Conservation (phyloP, 2,797 vertebrate species). For the Staurois parvus region DNA sequence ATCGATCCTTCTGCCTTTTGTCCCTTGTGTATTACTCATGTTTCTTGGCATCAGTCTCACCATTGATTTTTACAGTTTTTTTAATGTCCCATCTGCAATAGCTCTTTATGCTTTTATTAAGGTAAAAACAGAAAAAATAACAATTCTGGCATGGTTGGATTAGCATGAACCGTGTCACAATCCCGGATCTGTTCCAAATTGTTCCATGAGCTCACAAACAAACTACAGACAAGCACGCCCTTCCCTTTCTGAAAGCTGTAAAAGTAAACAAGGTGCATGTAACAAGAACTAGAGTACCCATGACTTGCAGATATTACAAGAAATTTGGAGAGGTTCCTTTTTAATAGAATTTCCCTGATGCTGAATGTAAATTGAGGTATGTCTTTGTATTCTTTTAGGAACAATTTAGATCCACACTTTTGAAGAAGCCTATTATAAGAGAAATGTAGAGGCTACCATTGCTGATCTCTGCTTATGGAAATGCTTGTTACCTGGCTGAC, state of each 20-base stretch:
- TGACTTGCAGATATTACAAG: too few relatives aligned
- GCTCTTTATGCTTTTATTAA: background rate
- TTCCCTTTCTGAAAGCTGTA: background rate
- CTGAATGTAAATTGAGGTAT: too few relatives aligned
- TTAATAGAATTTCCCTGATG: too few relatives aligned
- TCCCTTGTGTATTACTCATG: conserved; percentile 23
- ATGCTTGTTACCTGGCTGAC: too few relatives aligned
- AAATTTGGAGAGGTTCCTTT: too few relatives aligned
- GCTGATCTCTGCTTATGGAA: too few relatives aligned
- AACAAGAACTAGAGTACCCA: too few relatives aligned
- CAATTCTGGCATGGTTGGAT: background rate
- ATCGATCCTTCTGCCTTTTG: conserved; percentile 10
- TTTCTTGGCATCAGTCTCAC: conserved; percentile 22
- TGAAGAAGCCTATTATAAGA: too few relatives aligned
- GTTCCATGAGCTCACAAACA: background rate
- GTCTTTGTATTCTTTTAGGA: too few relatives aligned
- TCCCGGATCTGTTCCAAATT: background rate
- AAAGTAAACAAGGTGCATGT: background rate
- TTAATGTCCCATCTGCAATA: background rate
- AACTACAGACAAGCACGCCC: background rate
- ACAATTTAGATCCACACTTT: too few relatives aligned
- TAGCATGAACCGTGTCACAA: background rate
- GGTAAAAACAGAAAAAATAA: background rate
- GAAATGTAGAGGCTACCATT: too few relatives aligned
- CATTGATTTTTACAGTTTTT: conserved; percentile 25